Evolutionary conservation across 2,888 invertebrate species (phyloP).

Genomic region (Formica aserva): DNA sequence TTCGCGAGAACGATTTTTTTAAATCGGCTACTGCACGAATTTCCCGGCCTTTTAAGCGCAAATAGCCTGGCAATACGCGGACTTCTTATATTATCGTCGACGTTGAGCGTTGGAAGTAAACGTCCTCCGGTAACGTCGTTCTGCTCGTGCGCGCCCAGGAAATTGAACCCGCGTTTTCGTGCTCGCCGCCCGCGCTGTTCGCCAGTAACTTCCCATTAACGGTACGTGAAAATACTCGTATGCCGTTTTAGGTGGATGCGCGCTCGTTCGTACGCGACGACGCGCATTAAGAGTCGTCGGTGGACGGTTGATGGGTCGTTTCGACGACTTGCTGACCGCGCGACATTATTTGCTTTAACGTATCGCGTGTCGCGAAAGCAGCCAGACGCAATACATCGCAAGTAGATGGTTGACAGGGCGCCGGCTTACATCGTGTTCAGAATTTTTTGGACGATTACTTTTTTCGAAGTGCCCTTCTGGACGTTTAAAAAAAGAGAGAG

Average conservation of each 20-base stretch:
- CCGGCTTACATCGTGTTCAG: conserved; percentile 36
- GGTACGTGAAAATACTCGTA: conserved; percentile 35
- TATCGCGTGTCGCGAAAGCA: not conserved
- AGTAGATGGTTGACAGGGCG: conserved; percentile 29
- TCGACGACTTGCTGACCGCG: conserved; percentile 4
- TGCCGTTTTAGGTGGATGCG: conserved; percentile 15
- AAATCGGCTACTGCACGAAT: conserved; percentile 17
- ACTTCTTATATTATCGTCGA: conserved; percentile 28
- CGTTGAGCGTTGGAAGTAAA: conserved; percentile 5
- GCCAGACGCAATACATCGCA: not conserved
- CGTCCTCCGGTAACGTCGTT: conserved; percentile 13
- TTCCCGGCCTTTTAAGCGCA: conserved; percentile 40
- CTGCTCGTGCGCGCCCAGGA: conserved; percentile 20
- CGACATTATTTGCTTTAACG: conserved; percentile 5
- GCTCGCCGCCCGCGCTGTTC: conserved; percentile 4
- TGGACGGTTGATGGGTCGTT: conserved; percentile 55
- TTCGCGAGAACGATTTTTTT: conserved; percentile 50
- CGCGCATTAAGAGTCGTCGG: conserved; percentile 2
- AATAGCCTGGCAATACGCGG: conserved; percentile 19
- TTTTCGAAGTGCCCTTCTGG: conserved; percentile 70
- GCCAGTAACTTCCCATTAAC: conserved; percentile 37
- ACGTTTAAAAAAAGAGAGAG: not conserved
- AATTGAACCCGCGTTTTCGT: conserved; percentile 34
- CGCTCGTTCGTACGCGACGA: conserved; percentile 18
- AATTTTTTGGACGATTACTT: conserved; percentile 76